Base-by-base conservation (phyloP, 2,113 vertebrate species). In the Noctilio leporinus region DNA sequence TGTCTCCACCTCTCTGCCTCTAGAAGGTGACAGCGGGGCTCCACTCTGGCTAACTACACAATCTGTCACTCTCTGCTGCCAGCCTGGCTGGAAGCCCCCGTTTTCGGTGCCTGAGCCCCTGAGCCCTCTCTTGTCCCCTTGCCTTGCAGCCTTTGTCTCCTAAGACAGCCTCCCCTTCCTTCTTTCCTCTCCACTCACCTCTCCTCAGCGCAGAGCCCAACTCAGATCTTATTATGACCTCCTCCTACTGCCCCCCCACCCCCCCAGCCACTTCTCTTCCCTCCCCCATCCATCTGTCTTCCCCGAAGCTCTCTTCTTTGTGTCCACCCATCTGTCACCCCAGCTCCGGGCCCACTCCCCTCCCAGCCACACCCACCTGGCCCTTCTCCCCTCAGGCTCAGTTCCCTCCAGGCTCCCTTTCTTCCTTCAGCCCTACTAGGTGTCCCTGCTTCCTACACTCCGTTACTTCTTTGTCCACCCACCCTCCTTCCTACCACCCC, bases 301-400 rank as follows among this genome's bases (percentile, higher is more conserved):
- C 84, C 97, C 98, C 40, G 90, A 97, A 97, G 95, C 97, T 94
- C 97, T 97, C 85, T 97, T 97, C 98, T 98, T 98, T 98, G 98
- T 98, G 98, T 98, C 98, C 98, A 96, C 97, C 98, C 98, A 98
- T 98, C 98, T 98, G 98, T 98, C 98, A 95, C 97, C 97, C 38
- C 96, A 90, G 97, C 94, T 91, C 98, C 85, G 96, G 95, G 97
- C 95, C 98, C 97, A 92, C 97, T 96, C 97, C 96, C 96, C 93
- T 67, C 62, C 55, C 45, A n/a, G 92, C 97, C 96, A 96, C 93
- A 38, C 94, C 97, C 51, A 72, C 92, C 96, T 82, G 93, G 96
- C 96, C 96, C 94, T 96, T 96, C 96, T 97, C 97, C 97, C 95
- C 97, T 96, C 80, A 26, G 95, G 94, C 93, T 96, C 33, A n/a